These are phyloP conservation scores for Melanotaenia parkinsoni DNA, from an alignment of 2,797 vertebrate genomes.

Conservation along the genomic window DNA sequence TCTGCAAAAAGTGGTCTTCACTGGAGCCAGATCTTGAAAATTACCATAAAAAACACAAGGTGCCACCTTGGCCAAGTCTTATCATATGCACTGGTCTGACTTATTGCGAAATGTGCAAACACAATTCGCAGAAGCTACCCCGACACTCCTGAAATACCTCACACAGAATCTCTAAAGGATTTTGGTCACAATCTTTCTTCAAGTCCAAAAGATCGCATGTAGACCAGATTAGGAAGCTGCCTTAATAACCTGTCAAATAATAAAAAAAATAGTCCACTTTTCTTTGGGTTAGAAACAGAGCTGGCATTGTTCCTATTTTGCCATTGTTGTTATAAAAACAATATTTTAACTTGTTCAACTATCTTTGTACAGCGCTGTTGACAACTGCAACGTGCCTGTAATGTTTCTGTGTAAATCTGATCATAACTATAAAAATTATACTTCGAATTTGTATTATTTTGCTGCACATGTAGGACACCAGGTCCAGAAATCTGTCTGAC, in stretches of 20 bases:
- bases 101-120: background rate
- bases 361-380: no score
- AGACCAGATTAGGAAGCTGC: background rate
- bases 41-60: background rate
- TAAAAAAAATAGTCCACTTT: background rate
- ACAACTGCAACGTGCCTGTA: no score
- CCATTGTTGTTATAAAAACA: no score
- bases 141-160: background rate
- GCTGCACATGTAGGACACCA: slow-evolving; percentile 27
- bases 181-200: background rate
- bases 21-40: background rate
- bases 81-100: background rate
- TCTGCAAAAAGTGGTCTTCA: background rate
- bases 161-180: background rate
- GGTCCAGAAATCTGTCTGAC: slow-evolving; percentile 22
- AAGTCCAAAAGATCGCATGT: background rate
- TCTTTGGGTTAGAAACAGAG: background rate
- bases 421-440: background rate
- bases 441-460: background rate
- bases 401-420: no score
- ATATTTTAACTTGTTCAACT: no score
- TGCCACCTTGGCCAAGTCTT: background rate
- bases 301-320: background rate
- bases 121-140: background rate
- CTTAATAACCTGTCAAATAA: background rate